Percentiles rank a stretch among this genome's conserved stretches.
Evolutionary conservation across 1,140 invertebrate genomes (phyloP).

Genomic region (Conopomorpha cramerella): DNA sequence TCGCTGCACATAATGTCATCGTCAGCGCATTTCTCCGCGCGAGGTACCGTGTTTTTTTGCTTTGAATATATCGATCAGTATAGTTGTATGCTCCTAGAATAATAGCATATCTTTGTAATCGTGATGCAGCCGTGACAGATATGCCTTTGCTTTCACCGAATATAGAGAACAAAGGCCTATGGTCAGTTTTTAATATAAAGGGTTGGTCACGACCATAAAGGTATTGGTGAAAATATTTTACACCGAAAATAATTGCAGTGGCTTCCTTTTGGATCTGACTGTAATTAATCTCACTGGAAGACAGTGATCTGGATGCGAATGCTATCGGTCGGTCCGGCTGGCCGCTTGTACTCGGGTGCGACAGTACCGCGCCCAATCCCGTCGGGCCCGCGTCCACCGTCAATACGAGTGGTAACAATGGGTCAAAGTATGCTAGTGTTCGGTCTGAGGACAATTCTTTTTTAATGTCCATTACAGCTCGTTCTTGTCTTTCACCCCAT

Average conservation of each 20-base stretch:
- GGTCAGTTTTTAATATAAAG: conserved; percentile 1
- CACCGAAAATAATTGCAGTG: conserved; percentile 35
- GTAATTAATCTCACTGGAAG: conserved; percentile 32
- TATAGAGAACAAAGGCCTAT: conserved; percentile 1
- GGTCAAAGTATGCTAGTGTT: conserved; percentile 31
- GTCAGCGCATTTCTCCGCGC: neutral
- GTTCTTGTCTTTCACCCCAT: conserved; percentile 9
- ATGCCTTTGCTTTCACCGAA: neutral
- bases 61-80: neutral
- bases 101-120: neutral
- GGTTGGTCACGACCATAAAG: conserved; percentile 12
- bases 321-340: conserved; percentile 23
- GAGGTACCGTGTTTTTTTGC: neutral
- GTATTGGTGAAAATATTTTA: conserved; percentile 27
- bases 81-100: neutral
- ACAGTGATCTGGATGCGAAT: conserved; percentile 33
- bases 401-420: conserved; percentile 16
- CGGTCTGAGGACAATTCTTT: conserved; percentile 9
- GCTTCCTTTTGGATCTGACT: conserved; percentile 46
- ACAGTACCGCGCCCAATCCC: conserved; percentile 15
- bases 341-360: conserved; percentile 7
- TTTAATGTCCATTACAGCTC: conserved; percentile 13
- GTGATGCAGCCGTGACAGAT: neutral
- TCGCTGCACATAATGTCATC: neutral
- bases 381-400: conserved; percentile 14